A percentile compares a stretch with the other conserved stretches of the same genome.
Evolutionary conservation across 2,113 vertebrate genomes (phyloP).

Genomic region (Colistium nudipinnis): DNA sequence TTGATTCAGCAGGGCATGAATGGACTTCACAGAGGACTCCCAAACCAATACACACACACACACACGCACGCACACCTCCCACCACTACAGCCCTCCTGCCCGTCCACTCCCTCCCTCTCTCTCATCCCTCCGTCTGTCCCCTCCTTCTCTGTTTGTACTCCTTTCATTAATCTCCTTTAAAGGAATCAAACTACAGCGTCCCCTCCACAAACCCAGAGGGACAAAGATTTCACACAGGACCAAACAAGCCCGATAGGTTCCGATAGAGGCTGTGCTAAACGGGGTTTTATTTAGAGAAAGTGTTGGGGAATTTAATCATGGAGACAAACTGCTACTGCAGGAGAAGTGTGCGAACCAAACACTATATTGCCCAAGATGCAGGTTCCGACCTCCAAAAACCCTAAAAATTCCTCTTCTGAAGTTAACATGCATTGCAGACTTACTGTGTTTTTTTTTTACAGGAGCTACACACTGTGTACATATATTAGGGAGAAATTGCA

Average conservation of each 20-base stretch:
- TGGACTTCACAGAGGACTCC: conserved; percentile 75
- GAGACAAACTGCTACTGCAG: not conserved
- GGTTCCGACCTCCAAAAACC: too few species aligned
- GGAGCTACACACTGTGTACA: too few species aligned
- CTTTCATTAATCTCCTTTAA: conserved; percentile 79
- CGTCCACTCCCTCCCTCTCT: conserved; percentile 53
- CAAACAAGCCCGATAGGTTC: not conserved
- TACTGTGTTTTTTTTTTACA: too few species aligned
- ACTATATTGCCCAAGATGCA: too few species aligned
- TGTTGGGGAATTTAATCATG: not conserved
- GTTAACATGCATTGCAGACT: too few species aligned
- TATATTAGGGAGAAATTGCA: not conserved
- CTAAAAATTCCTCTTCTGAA: too few species aligned
- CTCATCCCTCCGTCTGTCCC: conserved; percentile 63
- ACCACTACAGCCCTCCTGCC: conserved; percentile 40
- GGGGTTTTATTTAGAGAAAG: not conserved
- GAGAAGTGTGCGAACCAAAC: too few species aligned
- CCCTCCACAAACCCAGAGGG: conserved; percentile 25
- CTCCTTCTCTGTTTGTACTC: conserved; percentile 65
- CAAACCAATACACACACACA: conserved; percentile 36
- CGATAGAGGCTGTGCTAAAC: conserved; percentile 7
- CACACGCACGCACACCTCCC: conserved; percentile 39
- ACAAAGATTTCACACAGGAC: conserved; percentile 51
- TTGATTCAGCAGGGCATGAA: conserved; percentile 79
- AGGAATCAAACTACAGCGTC: conserved; percentile 63